Evolutionary conservation across 2,797 vertebrate species (phyloP).

Genomic region (Mormyrops boulengeri): DNA sequence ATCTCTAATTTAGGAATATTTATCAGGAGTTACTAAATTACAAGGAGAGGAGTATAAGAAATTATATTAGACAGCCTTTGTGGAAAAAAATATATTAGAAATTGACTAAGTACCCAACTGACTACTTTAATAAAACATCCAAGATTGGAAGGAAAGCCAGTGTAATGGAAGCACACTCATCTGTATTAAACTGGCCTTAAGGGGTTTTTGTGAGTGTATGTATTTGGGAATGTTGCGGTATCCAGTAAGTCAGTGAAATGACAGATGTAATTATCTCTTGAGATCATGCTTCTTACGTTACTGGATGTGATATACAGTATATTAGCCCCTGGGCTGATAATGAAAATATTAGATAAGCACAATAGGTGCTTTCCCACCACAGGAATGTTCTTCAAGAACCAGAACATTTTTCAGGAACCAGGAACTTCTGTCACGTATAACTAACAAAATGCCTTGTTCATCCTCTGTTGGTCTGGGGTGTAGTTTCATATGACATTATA

Average conservation of each 20-base stretch:
- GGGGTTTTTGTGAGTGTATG: not conserved
- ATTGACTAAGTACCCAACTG: not conserved
- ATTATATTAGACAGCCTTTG: not conserved
- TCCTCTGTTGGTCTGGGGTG: too few species aligned
- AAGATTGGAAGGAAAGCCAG: not conserved
- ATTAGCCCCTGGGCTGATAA: not conserved
- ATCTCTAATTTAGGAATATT: not conserved
- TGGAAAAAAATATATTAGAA: not conserved
- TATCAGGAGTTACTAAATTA: not conserved
- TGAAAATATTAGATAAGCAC: not conserved
- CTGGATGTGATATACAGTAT: not conserved
- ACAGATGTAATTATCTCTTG: not conserved
- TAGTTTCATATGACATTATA: too few species aligned
- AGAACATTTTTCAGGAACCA: too few species aligned
- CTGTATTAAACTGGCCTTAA: not conserved
- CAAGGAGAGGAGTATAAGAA: not conserved
- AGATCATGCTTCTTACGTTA: not conserved
- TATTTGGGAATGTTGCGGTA: not conserved
- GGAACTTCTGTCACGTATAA: too few species aligned
- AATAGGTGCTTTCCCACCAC: not conserved
- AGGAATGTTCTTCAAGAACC: too few species aligned
- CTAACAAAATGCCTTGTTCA: too few species aligned
- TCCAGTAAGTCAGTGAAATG: not conserved
- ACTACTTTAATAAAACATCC: not conserved
- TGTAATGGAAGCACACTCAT: not conserved